Base-by-base conservation (phyloP, 2,888 invertebrate species). In the Linnaemya vulpina region DNA sequence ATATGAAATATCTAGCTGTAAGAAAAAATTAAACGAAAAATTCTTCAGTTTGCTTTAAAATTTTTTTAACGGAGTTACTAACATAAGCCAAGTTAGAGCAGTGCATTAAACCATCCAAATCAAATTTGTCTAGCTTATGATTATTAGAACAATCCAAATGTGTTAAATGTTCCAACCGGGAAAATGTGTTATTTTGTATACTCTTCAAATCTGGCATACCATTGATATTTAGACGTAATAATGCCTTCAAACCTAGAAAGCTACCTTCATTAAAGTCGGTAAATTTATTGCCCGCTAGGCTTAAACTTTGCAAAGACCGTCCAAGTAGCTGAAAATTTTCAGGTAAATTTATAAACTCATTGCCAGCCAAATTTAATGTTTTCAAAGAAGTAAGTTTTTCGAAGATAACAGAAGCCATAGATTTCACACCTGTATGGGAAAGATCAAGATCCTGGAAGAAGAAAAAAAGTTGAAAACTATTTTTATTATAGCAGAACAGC, bases 221-320 rank as follows among this genome's bases (percentile, higher is more conserved):
- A 74, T 94, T 95, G 8, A 95, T 94, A 89, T 95, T 95, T 58
- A 96, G 90, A 87, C 93, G 93, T 86, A 93, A 91, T 84, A 95
- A 90, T 84, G 93, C 93, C 53, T 92, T 91, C 88, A 95, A 90
- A 58, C 94, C 94, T 3, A 94, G 89, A 87, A 96, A 95, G 84
- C 94, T 94, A 87, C 94, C 93, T 86, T 94, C 94, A 58, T 93
- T 93, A 3, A 96, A 91, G 87, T 94, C 93, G 20, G 93, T 90
- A 60, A 96, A 93, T 0, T 93, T 93, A 90, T 96, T 96, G 82
- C 93, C 93, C 86, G 95, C 95, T 87, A 96, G 92, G 49, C 94
- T 94, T 20, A 96, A 92, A 76, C 93, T 93, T 88, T 94, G 92
- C 82, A 96, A 91, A 7, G 94, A 93, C 65, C 90, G 90, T n/a